Percentiles rank a stretch among this genome's conserved stretches.
These are phyloP conservation scores for Balaenoptera acutorostrata DNA, from an alignment of 2,113 vertebrate species.

Conservation along the genomic window DNA sequence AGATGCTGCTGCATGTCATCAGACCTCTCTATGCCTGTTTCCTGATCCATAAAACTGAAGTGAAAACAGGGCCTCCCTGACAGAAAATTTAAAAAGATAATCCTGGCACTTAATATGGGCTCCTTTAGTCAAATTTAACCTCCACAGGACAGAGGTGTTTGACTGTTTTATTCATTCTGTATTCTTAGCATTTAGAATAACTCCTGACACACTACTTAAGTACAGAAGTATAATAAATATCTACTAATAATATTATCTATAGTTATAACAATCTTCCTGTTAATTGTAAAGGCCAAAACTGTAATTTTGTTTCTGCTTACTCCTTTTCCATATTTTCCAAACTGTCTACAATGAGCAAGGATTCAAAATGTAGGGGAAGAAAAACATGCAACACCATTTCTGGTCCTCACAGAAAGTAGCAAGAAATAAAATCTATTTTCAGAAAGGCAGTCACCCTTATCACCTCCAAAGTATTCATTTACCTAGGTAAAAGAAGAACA, in stretches of 20 bases:
- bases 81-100: background rate
- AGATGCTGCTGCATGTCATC: background rate
- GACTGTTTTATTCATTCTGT: background rate
- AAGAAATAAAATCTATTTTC: background rate
- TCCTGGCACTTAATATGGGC: background rate
- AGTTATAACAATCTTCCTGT: background rate
- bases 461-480: background rate
- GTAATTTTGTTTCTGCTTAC: background rate
- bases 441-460: background rate
- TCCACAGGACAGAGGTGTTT: background rate
- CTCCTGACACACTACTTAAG: background rate
- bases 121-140: background rate
- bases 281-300: background rate
- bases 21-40: background rate
- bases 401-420: background rate
- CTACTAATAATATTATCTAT: background rate
- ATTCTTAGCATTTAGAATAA: background rate
- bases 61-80: background rate
- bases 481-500: background rate
- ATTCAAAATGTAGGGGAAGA: background rate
- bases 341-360: background rate
- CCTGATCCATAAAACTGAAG: background rate
- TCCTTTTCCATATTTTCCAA: background rate
- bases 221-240: background rate
- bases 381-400: background rate